phyloP scores from a whole-genome alignment of 2,888 invertebrate species.

The Halictus quadricinctus region DNA sequence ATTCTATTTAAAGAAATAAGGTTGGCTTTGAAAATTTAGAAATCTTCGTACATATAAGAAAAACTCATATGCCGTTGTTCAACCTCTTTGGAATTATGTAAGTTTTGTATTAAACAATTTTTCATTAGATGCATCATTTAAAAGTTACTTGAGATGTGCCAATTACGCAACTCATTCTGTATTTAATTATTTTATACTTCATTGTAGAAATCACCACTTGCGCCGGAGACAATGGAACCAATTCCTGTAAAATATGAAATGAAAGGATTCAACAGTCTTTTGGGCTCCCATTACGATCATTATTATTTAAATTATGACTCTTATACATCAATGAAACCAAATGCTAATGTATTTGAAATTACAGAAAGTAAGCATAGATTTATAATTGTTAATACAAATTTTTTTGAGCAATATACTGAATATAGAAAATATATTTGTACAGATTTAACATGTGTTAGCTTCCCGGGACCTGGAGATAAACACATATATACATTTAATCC shows the following conservation, averaged over 20 bases:
- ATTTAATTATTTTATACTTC: conserved; percentile 4
- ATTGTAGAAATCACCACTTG: conserved; percentile 74
- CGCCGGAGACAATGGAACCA: conserved; percentile 72
- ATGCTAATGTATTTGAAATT: conserved; percentile 88
- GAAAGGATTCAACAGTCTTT: conserved; percentile 94
- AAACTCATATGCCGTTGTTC: too few species aligned
- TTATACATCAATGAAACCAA: conserved; percentile 86
- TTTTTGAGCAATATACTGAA: conserved; percentile 19
- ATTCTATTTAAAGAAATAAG: too few species aligned
- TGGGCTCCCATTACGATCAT: conserved; percentile 98
- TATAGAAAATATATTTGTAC: not conserved
- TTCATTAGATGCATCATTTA: not conserved
- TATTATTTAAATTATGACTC: conserved; percentile 92
- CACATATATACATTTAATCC: conserved; percentile 95
- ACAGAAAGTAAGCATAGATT: conserved; percentile 83
- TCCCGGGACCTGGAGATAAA: conserved; percentile 93
- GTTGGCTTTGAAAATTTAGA: too few species aligned
- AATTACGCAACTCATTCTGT: not conserved
- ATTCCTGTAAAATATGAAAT: conserved; percentile 90
- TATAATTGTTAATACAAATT: conserved; percentile 14
- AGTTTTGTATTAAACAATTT: not conserved
- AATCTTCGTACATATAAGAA: too few species aligned
- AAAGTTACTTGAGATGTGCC: not conserved
- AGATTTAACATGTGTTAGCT: conserved; percentile 89
- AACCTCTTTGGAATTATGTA: not conserved